Base-by-base conservation (phyloP, 2,888 invertebrate genomes). In the Stenurella melanura region DNA sequence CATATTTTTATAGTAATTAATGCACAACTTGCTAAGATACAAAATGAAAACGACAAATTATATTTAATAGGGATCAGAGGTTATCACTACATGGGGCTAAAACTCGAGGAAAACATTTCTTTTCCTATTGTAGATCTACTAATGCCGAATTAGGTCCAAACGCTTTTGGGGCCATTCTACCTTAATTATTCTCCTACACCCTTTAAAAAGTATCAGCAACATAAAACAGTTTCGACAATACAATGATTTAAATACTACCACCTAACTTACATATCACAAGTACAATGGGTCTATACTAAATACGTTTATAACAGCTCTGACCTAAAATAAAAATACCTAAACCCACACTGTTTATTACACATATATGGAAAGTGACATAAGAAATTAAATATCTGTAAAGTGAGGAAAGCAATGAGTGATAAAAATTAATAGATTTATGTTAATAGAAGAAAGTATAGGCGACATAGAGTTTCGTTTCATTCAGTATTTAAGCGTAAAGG, bases 261-360 rank as follows among this genome's bases (percentile, higher is more conserved):
- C 50, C 50, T 50, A 50, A 50, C n/a, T 12, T 50, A 50, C 50
- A 50, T 12, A 61, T 21, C 3, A 58, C 21, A 19, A 58, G 10
- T 58, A 58, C 15, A 21, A 17, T 11, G 5, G 19, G n/a, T n/a
- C n/a, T n/a, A n/a, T 21, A 58, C 10, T 54, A 21, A 1, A 58
- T 58, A 58, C 10, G 19, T 57, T 57, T 26, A 30, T 61, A 34
- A 21, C 15, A 58, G 19, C 15, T 19, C 30, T 60, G 9, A 64
- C 17, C 56, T 69, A 64, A 71, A 77, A 67, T 61, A 75, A 50
- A 74, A 67, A 73, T 67, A 74, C 77, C 79, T 72, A 67, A 78
- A 81, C 84, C 84, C 84, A 84, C 84, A 83, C 84, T 84, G 84
- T 84, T 84, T 81, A 84, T 83, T 77, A 79, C 58, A 76, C 18